Base-by-base conservation (phyloP, 1,140 invertebrate species). In the Eurytemora carolleeae region DNA sequence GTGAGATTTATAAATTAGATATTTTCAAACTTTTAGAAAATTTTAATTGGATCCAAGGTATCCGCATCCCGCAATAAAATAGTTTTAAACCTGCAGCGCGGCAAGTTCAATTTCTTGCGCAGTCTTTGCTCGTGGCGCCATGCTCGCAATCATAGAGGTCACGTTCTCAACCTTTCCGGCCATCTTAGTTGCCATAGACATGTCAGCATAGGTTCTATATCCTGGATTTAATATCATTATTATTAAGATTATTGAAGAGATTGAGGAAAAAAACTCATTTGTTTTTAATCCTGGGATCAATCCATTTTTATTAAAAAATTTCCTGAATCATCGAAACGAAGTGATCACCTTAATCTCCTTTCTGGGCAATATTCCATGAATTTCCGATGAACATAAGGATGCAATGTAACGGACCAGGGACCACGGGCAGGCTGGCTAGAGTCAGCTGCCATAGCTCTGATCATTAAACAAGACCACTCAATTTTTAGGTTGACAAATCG, bases 171-270 rank as follows among this genome's bases (percentile, higher is more conserved):
- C 71, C 65, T 71, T 83, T 25, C 82, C 83, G 1, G 88, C 87
- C 87, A 95, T 93, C 77, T 93, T 94, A 0, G 87, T 92, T 75
- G 87, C 81, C 86, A 95, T 89, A 24, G 84, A 88, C 80, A 94
- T 81, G 24, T 91, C 80, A 0, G 78, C 82, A 73, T 77, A 93
- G n/a, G n/a, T n/a, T n/a, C n/a, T n/a, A n/a, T n/a, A n/a, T n/a
- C n/a, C n/a, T n/a, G n/a, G n/a, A n/a, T n/a, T n/a, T n/a, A n/a
- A n/a, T n/a, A n/a, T n/a, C n/a, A n/a, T n/a, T n/a, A n/a, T n/a
- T n/a, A n/a, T n/a, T n/a, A n/a, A n/a, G n/a, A n/a, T n/a, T n/a
- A n/a, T n/a, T n/a, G n/a, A n/a, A n/a, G n/a, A n/a, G n/a, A n/a
- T n/a, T n/a, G n/a, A n/a, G n/a, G n/a, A n/a, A n/a, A n/a, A n/a